Evolutionary conservation across 2,888 invertebrate genomes (phyloP), one percentile per base, ranked within the genome.

Genomic region (Conomelus anceps): DNA sequence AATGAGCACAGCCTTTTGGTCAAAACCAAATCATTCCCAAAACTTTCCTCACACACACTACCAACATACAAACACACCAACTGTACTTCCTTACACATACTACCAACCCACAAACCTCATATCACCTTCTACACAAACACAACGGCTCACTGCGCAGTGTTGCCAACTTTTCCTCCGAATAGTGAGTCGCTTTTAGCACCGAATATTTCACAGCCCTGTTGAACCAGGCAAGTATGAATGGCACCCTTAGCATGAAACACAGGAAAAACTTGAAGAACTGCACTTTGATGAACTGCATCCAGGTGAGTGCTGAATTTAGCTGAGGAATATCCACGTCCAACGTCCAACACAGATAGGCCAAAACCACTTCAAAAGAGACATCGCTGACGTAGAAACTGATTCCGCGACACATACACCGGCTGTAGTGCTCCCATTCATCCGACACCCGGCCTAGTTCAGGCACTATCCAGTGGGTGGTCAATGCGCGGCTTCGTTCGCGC

Each of bases 361-460:
- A 86, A 0, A 90, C 84, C 0, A 90, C 90, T 88, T 93, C 93
- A 89, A 92, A 93, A 13, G 90, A 91, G 0, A 91, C 86, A 0
- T 91, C 91, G 0, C 92, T 92, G 22, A 92, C 91, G 88, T 92
- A 93, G 89, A 92, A 93, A 20, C 90, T 88, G 1, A 93, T 85
- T 3, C 93, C 93, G 89, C 92, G 92, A 1, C 92, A 89, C 9
- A 93, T 89, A 90, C 93, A 93, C 87, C 93, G 92, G 63, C 92
- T 91, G 93, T 94, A 93, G 91, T 94, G 93, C 88, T 94, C 93
- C 93, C 93, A 94, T 89, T 93, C 93, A 0, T 92, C 92, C 0
- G 91, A 92, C 0, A 93, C 91, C 4, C 91, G 88, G 0, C 92
- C 90, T 9, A 94, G 91, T 90, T 92, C 93, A 3, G 93, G 93